Evolutionary conservation across 2,797 vertebrate genomes (phyloP), one percentile per base, ranked within the genome.

Genomic region (Danio kyathit): DNA sequence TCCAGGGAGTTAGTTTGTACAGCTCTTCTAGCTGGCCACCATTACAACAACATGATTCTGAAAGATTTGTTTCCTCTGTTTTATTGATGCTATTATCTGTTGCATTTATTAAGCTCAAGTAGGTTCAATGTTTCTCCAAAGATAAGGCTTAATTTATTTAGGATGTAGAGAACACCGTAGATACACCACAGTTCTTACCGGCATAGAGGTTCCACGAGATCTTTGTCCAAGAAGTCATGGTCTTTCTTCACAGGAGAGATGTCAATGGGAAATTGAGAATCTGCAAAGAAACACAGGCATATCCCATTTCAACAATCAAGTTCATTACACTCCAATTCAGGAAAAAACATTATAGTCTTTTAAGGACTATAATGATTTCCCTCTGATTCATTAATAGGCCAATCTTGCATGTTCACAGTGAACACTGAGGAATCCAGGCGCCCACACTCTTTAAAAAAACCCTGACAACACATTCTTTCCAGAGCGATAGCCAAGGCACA

Each of bases 201-300:
- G 95, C 94, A 99, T 88, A 99, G 95, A 90, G 98, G 95, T 90
- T 99, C 98, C 92, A 99, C 97, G 21, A 99, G 97, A 88, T 99
- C 98, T 93, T 97, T 98, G 86, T 99, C 98, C 90, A 99, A 94
- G 90, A 99, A 99, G 90, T 99, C 98, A 94, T 99, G 98, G 89
- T 99, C 98, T 86, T 95, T 96, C 91, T 98, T 98, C 88, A 99
- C 98, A 81, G 97, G 95, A 76, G 91, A 93, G 85, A 99, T 99
- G 91, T 99, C 96, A 87, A 99, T 98, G 66, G 98, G 97, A 88
- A 99, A 98, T 81, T 97, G 97, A 12, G 95, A 97, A 91, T 99
- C 98, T 99, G 88, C 52, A 75, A 87, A 90, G 59, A 86, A 86
- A 63, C 81, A 78, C 56, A 9, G 19, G 48, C n/a, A 51, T 57